These are phyloP conservation scores for Drosophila multiciliata DNA, from an alignment of 2,888 invertebrate species.

Conservation along the genomic window DNA sequence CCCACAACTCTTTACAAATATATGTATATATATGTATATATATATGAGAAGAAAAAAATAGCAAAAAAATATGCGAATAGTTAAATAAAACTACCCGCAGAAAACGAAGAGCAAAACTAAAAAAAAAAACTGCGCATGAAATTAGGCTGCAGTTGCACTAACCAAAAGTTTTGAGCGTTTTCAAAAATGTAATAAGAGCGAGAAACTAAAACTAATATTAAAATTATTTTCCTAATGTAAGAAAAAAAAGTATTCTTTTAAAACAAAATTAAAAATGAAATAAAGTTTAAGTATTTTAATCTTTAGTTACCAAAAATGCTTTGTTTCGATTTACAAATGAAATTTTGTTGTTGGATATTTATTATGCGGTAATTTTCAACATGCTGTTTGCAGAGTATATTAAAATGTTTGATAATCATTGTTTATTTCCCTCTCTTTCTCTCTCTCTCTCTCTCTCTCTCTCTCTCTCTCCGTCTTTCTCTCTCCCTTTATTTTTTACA, in stretches of 20 bases:
- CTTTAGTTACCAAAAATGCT: background rate
- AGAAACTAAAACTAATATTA: conserved; percentile 49
- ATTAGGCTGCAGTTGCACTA: conserved; percentile 51
- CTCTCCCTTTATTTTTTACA: background rate
- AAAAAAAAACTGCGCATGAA: conserved; percentile 17
- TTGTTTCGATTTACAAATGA: background rate
- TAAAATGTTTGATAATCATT: background rate
- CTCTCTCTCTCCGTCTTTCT: background rate
- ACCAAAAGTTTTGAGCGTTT: conserved; percentile 51
- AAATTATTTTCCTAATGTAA: background rate
- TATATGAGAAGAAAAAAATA: background rate
- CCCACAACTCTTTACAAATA: conserved; percentile 46
- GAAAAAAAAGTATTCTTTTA: background rate
- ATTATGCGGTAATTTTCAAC: conserved; percentile 7
- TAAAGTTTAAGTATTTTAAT: background rate
- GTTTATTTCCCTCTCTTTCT: background rate
- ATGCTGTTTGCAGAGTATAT: background rate
- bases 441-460: background rate
- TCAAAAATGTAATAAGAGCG: conserved; percentile 62
- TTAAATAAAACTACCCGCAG: conserved; percentile 21
- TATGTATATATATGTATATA: conserved; percentile 1
- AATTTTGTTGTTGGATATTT: background rate
- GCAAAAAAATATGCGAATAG: conserved; percentile 21
- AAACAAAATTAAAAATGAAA: background rate
- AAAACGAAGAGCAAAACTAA: conserved; percentile 9